Conservation (phyloP, 2,888 invertebrate species). For the Melinaea menophilus region DNA sequence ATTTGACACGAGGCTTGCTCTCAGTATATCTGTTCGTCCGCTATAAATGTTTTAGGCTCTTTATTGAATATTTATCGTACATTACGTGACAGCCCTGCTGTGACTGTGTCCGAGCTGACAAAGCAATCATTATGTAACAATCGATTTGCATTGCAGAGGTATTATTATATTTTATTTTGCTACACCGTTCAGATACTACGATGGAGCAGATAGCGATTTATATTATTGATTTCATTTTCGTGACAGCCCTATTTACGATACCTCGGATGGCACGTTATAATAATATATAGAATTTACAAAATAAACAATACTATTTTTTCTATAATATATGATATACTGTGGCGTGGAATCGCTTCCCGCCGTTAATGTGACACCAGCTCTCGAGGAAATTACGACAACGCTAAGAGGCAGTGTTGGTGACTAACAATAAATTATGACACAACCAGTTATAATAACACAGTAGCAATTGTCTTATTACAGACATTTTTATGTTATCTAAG, state of each 20-base stretch:
- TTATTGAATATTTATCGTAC: not conserved
- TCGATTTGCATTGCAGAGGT: slow-evolving; percentile 62
- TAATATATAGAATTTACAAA: not conserved
- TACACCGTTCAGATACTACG: slow-evolving; percentile 25
- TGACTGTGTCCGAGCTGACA: slow-evolving; percentile 48
- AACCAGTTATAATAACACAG: slow-evolving; percentile 29
- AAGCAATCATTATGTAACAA: slow-evolving; percentile 50
- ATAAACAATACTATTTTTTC: no score
- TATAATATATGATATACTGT: not conserved
- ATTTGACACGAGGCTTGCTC: no score
- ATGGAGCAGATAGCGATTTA: not conserved
- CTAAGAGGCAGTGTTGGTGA: slow-evolving; percentile 34
- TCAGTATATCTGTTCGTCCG: no score
- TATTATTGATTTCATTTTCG: no score
- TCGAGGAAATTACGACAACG: slow-evolving; percentile 48
- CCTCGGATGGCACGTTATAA: no score
- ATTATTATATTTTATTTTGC: slow-evolving; percentile 51
- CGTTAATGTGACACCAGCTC: slow-evolving; percentile 19
- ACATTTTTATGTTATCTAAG: slow-evolving; percentile 16
- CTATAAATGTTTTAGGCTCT: not conserved
- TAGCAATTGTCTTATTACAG: slow-evolving; percentile 35
- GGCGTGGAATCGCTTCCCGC: not conserved
- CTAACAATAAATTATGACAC: slow-evolving; percentile 35
- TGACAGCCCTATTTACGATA: no score
- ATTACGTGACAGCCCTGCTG: slow-evolving; percentile 11